Percentiles rank a stretch among this genome's conserved stretches.
phyloP scores from a whole-genome alignment of 1,140 invertebrate species.

The Macrotrachela quadricornifera region DNA sequence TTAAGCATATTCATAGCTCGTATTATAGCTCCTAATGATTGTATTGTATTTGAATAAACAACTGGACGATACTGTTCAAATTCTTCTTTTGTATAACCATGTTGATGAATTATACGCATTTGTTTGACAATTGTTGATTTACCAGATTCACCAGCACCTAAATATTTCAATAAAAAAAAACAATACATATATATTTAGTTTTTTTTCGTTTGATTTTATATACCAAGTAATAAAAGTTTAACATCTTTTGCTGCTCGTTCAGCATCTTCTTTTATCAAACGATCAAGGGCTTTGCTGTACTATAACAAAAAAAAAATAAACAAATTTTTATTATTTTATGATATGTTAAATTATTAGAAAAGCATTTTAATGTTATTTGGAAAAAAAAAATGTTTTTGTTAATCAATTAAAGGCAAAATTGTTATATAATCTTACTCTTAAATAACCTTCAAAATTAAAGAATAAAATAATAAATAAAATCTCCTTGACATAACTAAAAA shows the following conservation, averaged over 20 bases:
- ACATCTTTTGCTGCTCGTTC: slow-evolving; percentile 98
- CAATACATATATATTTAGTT: too few species aligned
- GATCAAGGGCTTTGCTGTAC: slow-evolving; percentile 91
- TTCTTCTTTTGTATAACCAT: slow-evolving; percentile 71
- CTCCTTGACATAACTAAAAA: too few species aligned
- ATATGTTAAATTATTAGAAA: too few species aligned
- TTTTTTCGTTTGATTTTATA: slow-evolving; percentile 11
- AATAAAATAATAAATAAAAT: too few species aligned
- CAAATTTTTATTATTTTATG: too few species aligned
- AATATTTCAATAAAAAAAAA: background rate
- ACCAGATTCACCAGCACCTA: slow-evolving; percentile 48
- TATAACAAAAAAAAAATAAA: slow-evolving; percentile 18
- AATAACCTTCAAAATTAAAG: too few species aligned
- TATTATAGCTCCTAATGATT: slow-evolving; percentile 68
- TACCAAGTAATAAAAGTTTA: slow-evolving; percentile 87
- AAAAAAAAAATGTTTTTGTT: too few species aligned
- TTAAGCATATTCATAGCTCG: slow-evolving; percentile 73
- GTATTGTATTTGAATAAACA: slow-evolving; percentile 71
- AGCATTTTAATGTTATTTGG: too few species aligned
- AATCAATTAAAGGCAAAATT: too few species aligned
- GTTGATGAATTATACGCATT: slow-evolving; percentile 98
- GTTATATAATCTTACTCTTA: too few species aligned
- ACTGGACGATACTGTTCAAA: slow-evolving; percentile 41
- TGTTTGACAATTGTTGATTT: slow-evolving; percentile 99
- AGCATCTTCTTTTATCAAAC: slow-evolving; percentile 95